Percentiles rank a stretch among this genome's conserved stretches.
phyloP scores from a whole-genome alignment of 2,113 vertebrate genomes.

The Martes martes region DNA sequence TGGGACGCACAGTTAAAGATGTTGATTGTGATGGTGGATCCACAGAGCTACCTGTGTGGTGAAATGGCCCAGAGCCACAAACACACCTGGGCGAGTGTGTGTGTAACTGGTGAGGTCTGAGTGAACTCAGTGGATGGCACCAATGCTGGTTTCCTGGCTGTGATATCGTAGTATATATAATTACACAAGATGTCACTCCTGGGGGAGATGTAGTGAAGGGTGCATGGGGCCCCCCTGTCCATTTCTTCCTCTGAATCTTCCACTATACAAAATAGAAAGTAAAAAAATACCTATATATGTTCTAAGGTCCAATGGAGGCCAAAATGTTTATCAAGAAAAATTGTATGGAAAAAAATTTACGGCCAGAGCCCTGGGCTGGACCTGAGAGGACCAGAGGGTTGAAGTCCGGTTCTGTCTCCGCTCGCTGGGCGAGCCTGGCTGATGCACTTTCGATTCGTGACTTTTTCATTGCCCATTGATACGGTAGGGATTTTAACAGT shows the following conservation, averaged over 20 bases:
- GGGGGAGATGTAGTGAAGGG: not conserved
- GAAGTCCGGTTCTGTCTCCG: not conserved
- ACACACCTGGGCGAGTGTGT: not conserved
- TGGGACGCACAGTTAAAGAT: not conserved
- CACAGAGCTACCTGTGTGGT: not conserved
- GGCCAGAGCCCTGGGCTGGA: not conserved
- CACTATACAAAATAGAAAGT: not conserved
- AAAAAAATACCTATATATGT: not conserved
- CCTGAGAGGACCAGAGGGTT: not conserved
- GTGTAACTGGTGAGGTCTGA: too few relatives aligned
- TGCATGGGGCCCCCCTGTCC: accelerated
- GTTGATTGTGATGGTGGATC: not conserved
- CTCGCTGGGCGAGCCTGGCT: not conserved
- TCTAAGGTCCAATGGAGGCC: not conserved
- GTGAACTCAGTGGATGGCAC: too few relatives aligned
- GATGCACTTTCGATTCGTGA: accelerated
- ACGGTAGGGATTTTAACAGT: not conserved
- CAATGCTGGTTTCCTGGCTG: not conserved
- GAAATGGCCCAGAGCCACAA: not conserved
- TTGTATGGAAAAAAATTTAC: not conserved
- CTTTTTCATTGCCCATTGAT: not conserved
- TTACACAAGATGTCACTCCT: not conserved
- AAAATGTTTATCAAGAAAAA: not conserved
- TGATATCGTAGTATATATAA: not conserved
- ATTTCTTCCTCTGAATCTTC: not conserved